Conservation (phyloP, 2,113 vertebrate species). For the Nothocercus nigrocapillus region DNA sequence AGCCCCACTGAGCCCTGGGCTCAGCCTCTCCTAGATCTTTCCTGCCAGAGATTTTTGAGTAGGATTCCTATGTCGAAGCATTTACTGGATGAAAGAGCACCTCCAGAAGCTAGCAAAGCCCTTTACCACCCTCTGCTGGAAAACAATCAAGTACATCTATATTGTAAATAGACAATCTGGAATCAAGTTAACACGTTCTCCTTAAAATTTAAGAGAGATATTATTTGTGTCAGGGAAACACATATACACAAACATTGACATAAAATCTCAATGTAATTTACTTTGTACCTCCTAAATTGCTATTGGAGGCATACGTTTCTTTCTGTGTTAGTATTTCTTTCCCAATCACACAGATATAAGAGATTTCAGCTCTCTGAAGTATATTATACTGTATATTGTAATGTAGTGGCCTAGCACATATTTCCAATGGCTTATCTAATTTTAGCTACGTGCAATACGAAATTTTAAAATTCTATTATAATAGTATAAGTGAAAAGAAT, state of each 20-base stretch:
- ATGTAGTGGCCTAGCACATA: not conserved
- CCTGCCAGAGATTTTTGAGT: not conserved
- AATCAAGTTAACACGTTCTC: not conserved
- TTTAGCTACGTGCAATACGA: not conserved
- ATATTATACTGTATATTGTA: too few species aligned
- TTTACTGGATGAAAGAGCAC: not conserved
- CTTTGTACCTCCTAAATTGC: not conserved
- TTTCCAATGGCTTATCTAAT: not conserved
- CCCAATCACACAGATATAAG: not conserved
- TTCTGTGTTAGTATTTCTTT: not conserved
- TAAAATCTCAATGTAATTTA: not conserved
- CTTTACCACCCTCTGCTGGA: constrained; percentile 61
- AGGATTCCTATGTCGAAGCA: accelerated
- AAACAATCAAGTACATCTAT: not conserved
- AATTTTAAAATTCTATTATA: not conserved
- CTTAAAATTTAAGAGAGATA: not conserved
- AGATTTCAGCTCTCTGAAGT: not conserved
- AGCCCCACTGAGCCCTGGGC: not conserved
- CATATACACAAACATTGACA: not conserved
- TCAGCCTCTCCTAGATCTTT: not conserved
- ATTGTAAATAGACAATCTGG: not conserved
- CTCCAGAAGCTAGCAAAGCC: constrained; percentile 5
- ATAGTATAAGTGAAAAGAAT: not conserved
- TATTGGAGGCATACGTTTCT: not conserved
- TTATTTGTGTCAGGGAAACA: not conserved